Base-by-base conservation (phyloP, 2,888 invertebrate species). In the Diaprepes abbreviatus region DNA sequence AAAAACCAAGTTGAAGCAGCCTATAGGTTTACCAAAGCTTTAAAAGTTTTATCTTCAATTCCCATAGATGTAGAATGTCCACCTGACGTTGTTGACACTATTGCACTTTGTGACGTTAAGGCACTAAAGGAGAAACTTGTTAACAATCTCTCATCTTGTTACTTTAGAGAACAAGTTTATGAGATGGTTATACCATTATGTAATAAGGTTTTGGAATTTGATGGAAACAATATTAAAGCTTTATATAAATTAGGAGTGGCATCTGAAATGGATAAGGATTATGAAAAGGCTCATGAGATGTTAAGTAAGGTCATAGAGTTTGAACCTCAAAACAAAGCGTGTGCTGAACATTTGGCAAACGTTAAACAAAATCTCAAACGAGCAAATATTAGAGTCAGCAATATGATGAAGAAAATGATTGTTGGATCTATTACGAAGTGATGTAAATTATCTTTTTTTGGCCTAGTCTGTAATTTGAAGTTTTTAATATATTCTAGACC, bases 81-180 rank as follows among this genome's bases (percentile, higher is more conserved):
- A 54, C 84, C 85, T 0, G 85, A 86, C n/a, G 80, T 83, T 5
- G 83, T 89, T 5, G 86, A 87, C 40, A 85, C 86, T 1, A 84
- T 89, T 24, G 78, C 81, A 28, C 77, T 86, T 0, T 81, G 85
- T 6, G 87, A 89, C 64, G 85, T 93, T 73, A 80, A 87, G 35
- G 83, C 85, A 58, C 81, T 93, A 6, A 89, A 92, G 81, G 84
- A 89, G 7, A 89, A 89, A 75, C 85, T 95, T 6, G 93, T 92
- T 80, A 92, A 93, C 74, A 96, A 96, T 83, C 85, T 96, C 80
- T 93, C 95, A 0, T 91, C 92, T 48, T 94, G 95, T 80, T 92
- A 94, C 76, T 86, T 94, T 16, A 90, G 90, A 72, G 87, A 87
- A 71, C 83, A 89, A 7, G 90, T 91, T 73, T 92, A 89, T 82